Evolutionary conservation across 30 jellyfish, hydroid and myxozoan species (phyloP), one percentile per base, ranked within the genome.

Genomic region (Chironex yamaguchii): DNA sequence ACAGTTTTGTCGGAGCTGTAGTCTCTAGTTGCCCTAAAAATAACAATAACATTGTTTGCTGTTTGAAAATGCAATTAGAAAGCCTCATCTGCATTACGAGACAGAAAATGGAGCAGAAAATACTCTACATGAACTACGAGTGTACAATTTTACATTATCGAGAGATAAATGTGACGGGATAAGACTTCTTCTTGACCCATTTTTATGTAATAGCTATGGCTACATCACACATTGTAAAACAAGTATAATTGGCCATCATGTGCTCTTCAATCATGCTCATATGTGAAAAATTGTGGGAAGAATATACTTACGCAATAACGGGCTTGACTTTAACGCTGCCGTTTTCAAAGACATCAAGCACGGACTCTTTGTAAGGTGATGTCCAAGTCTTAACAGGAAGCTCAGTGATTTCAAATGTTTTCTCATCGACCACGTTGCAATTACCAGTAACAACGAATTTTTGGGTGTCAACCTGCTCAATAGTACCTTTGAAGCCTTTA

Each of bases 301-400:
- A n/a, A n/a, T n/a, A 0, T n/a, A 52, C 97, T 29, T 70, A 94
- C 99, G 95, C 67, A 14, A 94, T 89, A 73, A 90, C 75, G 17
- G 97, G 76, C 53, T 84, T 81, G 34, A 82, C 49, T 74, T 94
- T 94, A 9, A 88, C 97, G 50, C 88, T 94, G 21, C 98, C 98
- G 54, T 96, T 87, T 72, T 89, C 72, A 36, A 49, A 86, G 0
- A 89, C 80, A 49, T 96, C 98, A 9, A 96, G 67, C 23, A 91
- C 97, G 20, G 84, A 6, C 32, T 96, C 99, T 50, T 96, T 96
- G 75, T 96, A 96, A 29, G 89, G 29, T 25, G 96, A 87, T 4
- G 99, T 96, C 99, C 99, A 96, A 26, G 96, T 81, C 31, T 91
- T 86, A 36, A 96, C 72, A 1, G 99, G 99, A 82, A 96, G 73